Conservation (phyloP, 2,797 vertebrate genomes). For the Poeciliopsis turneri region DNA sequence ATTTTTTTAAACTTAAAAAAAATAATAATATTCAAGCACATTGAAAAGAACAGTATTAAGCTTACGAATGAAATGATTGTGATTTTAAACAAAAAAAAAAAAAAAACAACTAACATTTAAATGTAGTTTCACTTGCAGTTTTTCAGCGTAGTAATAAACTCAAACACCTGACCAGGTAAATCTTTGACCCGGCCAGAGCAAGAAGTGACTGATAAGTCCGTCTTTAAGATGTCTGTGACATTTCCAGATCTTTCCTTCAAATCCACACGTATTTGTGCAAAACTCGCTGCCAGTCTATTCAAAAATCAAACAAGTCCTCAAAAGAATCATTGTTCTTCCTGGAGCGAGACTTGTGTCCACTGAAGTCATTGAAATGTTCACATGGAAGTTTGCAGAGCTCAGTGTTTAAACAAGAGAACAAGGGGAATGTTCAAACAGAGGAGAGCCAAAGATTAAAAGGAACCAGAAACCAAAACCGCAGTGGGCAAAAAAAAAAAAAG, state of each 20-base stretch:
- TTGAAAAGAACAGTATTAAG: background rate
- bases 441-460: background rate
- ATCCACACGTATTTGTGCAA: background rate
- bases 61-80: background rate
- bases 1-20: background rate
- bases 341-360: background rate
- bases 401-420: conserved; percentile 11
- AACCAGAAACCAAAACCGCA: background rate
- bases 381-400: background rate
- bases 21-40: background rate
- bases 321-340: background rate
- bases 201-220: background rate
- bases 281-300: background rate
- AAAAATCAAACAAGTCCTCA: background rate
- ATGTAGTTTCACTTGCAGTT: background rate
- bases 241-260: background rate
- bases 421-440: background rate
- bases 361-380: background rate
- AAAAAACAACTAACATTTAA: background rate
- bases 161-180: background rate
- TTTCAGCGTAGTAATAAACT: background rate
- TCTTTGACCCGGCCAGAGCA: background rate
- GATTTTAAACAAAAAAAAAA: background rate
- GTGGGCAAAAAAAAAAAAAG: background rate
- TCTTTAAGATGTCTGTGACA: background rate